A percentile compares a stretch with the other conserved stretches of the same genome.
Conservation (phyloP, 2,888 invertebrate species). For the Bimastos eiseni region DNA sequence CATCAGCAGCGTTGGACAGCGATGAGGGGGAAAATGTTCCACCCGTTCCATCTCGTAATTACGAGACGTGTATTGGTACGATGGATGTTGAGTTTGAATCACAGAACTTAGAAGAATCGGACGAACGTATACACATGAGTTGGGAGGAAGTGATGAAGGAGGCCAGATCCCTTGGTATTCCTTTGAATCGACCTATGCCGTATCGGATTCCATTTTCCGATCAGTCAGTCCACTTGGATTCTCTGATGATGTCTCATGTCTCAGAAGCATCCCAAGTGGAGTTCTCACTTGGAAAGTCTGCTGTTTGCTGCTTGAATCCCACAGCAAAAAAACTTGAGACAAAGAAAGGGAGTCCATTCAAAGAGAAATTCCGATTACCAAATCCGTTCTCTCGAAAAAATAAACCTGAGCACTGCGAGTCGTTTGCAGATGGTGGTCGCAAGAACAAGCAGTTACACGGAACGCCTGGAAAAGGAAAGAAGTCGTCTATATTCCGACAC, state of each 20-base stretch:
- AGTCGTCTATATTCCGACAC: constrained; percentile 10
- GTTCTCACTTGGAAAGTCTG: background rate
- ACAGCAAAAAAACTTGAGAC: background rate
- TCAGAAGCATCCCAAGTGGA: background rate
- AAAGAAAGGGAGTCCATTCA: constrained; percentile 17
- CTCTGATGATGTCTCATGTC: background rate
- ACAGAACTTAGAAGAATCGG: background rate
- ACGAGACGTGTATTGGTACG: background rate
- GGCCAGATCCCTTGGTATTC: constrained; percentile 41
- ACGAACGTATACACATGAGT: constrained; percentile 43
- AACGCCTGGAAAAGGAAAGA: background rate
- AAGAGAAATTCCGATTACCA: constrained; percentile 14
- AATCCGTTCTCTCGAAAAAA: constrained; percentile 18
- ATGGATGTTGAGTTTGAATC: background rate
- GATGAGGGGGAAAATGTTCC: constrained; percentile 23
- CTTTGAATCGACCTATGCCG: constrained; percentile 29
- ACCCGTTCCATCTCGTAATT: constrained; percentile 13
- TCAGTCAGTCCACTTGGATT: background rate
- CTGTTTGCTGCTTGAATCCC: background rate
- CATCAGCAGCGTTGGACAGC: background rate
- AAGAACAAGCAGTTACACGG: background rate
- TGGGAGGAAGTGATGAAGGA: constrained; percentile 43
- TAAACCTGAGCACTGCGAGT: background rate
- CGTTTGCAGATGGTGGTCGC: background rate
- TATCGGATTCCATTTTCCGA: background rate